Evolutionary conservation across 2,888 invertebrate genomes (phyloP).

Genomic region (Spilosoma lubricipeda): DNA sequence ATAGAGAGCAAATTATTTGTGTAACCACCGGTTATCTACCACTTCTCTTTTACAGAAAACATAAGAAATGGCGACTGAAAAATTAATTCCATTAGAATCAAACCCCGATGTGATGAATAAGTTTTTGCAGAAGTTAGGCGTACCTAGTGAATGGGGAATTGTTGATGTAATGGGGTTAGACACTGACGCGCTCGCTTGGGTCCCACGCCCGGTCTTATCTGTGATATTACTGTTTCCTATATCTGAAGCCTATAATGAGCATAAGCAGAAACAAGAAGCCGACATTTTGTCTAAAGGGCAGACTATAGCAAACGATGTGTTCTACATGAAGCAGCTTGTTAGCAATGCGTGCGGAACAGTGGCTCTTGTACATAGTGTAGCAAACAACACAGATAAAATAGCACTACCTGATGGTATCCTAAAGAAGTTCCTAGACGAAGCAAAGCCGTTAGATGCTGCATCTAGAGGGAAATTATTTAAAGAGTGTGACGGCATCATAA

Average conservation of each 20-base stretch:
- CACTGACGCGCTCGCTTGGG: conserved; percentile 93
- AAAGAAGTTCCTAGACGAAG: conserved; percentile 91
- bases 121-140: conserved; percentile 93
- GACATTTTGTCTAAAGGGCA: conserved; percentile 88
- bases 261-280: conserved; percentile 89
- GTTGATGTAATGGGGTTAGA: conserved; percentile 98
- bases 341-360: conserved; percentile 99
- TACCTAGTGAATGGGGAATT: conserved; percentile 91
- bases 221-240: conserved; percentile 96
- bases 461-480: conserved; percentile 92
- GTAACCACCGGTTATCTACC: conserved; percentile 66
- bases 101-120: conserved; percentile 89
- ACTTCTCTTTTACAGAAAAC: conserved; percentile 38
- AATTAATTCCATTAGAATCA: conserved; percentile 84
- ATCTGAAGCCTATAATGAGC: conserved; percentile 91
- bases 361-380: conserved; percentile 97
- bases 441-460: conserved; percentile 88
- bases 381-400: conserved; percentile 94
- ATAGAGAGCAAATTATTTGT: not conserved
- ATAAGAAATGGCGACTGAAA: conserved; percentile 74
- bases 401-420: conserved; percentile 89
- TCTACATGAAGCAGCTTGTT: conserved; percentile 95
- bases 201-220: conserved; percentile 94
- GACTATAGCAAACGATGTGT: conserved; percentile 89
- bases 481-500: conserved; percentile 90